Evolutionary conservation across 2,888 invertebrate species (phyloP).

Genomic region (Atrina japonica): DNA sequence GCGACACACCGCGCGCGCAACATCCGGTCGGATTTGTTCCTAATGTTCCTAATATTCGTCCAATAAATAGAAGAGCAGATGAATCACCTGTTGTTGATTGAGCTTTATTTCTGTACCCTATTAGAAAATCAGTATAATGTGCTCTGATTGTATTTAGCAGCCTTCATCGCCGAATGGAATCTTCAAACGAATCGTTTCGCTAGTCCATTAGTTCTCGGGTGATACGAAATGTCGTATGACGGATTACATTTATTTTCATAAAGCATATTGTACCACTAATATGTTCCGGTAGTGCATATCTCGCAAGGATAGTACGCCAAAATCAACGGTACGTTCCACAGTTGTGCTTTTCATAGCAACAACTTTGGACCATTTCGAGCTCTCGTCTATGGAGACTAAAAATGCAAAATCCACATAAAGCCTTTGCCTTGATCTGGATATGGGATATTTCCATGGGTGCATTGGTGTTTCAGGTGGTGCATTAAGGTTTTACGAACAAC

Average conservation of each 20-base stretch:
- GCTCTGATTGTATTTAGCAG: conserved; percentile 21
- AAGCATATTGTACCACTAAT: conserved; percentile 44
- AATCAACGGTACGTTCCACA: conserved; percentile 24
- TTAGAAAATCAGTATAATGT: conserved; percentile 34
- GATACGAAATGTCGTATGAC: conserved; percentile 47
- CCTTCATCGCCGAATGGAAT: conserved; percentile 49
- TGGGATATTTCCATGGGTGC: too few species aligned
- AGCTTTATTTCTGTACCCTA: conserved; percentile 34
- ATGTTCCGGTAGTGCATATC: conserved; percentile 43
- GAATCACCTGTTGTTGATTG: conserved; percentile 40
- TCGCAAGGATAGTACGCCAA: conserved; percentile 42
- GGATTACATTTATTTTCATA: conserved; percentile 44
- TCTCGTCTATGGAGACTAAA: conserved; percentile 78
- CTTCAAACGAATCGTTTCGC: conserved; percentile 53
- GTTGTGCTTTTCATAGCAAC: conserved; percentile 5
- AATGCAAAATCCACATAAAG: conserved; percentile 77
- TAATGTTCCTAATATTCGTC: too few species aligned
- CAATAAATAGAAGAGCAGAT: conserved; percentile 48
- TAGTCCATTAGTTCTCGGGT: conserved; percentile 50
- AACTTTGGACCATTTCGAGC: conserved; percentile 78
- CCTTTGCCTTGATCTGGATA: conserved; percentile 79
- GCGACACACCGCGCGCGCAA: too few species aligned
- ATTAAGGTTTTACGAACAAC: too few species aligned
- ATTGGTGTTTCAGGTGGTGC: too few species aligned
- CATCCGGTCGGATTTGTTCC: too few species aligned